Evolutionary conservation across 1,140 invertebrate species (phyloP), one percentile per base, ranked within the genome.

Genomic region (Pseudoatta argentina): DNA sequence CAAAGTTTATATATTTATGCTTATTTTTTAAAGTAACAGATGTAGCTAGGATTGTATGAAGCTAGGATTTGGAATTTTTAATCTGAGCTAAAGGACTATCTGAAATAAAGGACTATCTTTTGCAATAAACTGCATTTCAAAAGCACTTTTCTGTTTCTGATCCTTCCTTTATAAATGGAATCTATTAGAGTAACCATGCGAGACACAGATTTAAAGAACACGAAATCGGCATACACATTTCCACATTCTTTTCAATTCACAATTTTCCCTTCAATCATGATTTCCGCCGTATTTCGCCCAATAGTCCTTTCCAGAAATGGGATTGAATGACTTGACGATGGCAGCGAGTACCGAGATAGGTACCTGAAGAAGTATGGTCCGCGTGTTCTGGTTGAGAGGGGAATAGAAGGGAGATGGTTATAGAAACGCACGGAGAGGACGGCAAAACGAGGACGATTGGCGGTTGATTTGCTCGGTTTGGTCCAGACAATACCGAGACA

Each of bases 401-500:
- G 72, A 30, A n/a, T 5, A 12, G 53, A 64, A 12, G 14, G n/a
- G 30, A 27, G 21, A 30, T 44, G 30, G 64, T 81, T 39, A 34
- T 81, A 71, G 27, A 27, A 72, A 44, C 39, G 55, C 27, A 59
- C 39, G 10, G 79, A 83, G 71, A 91, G 82, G 21, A 21, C 21
- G 21, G 72, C 75, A 86, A 88, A 82, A 83, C 71, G 81, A 73
- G 87, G 88, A 73, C 83, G 76, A 86, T 92, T 92, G 91, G 92
- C 86, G 90, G 92, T 93, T 93, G 92, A 93, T 93, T 93, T 93
- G 92, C 91, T 93, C 90, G 90, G 92, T 93, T 93, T 93, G 88
- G 76, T 69, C 57, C 86, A 92, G 92, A 93, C 93, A 93, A 93
- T 93, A 89, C 90, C 77, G 86, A 91, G 92, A 91, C 78, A 91